phyloP scores from a whole-genome alignment of 1,140 invertebrate species.

The Leptinotarsa lineolata region DNA sequence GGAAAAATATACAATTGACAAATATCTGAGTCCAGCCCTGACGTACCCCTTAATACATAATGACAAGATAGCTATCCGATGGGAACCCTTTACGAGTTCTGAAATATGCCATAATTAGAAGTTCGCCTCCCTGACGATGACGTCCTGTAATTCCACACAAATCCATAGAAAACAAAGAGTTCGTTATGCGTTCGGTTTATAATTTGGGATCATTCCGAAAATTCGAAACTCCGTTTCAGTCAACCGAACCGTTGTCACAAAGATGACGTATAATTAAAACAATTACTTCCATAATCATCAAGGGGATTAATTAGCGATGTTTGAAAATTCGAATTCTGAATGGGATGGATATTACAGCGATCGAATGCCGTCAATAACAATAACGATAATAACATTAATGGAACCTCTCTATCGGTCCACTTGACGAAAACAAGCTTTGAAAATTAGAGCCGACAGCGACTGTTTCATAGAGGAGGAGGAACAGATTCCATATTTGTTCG shows the following conservation, averaged over 20 bases:
- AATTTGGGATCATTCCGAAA: slow-evolving; percentile 34
- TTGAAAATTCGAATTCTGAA: not conserved
- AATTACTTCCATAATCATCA: slow-evolving; percentile 21
- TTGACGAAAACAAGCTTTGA: no score
- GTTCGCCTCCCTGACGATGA: slow-evolving; percentile 25
- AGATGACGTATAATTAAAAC: slow-evolving; percentile 32
- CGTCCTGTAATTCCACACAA: slow-evolving; percentile 8
- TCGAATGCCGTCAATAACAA: not conserved
- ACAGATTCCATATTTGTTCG: no score
- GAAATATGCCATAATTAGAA: slow-evolving; percentile 46
- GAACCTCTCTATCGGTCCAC: not conserved
- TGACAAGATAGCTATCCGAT: slow-evolving; percentile 49
- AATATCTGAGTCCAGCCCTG: no score
- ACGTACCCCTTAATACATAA: slow-evolving; percentile 41
- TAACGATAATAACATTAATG: not conserved
- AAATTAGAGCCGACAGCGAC: no score
- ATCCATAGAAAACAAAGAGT: slow-evolving; percentile 34
- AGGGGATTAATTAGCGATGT: not conserved
- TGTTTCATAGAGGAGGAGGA: no score
- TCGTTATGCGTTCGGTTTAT: slow-evolving; percentile 41
- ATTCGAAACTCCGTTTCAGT: slow-evolving; percentile 21
- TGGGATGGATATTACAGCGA: not conserved
- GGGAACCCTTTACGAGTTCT: slow-evolving; percentile 28
- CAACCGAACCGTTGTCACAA: not conserved
- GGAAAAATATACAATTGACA: no score